phyloP scores from a whole-genome alignment of 2,888 invertebrate species.

The Camptogramma bilineatum region DNA sequence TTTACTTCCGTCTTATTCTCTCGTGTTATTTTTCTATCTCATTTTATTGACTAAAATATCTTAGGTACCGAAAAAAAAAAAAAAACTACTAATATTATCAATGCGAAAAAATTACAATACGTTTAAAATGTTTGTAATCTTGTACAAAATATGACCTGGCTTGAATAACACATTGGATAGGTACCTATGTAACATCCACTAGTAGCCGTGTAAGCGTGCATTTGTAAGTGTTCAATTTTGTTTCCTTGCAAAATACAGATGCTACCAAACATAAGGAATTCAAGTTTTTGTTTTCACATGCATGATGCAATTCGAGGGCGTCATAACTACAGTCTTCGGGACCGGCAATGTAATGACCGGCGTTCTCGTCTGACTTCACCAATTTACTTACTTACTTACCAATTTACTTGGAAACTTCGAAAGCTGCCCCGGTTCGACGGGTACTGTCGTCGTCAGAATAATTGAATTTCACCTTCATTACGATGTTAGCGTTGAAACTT shows the following conservation, averaged over 20 bases:
- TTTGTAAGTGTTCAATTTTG: too few species aligned
- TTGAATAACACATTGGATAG: too few species aligned
- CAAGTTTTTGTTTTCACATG: slow-evolving; percentile 10
- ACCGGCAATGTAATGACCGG: slow-evolving; percentile 43
- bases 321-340: slow-evolving; percentile 39
- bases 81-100: too few species aligned
- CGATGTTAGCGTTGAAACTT: slow-evolving; percentile 1
- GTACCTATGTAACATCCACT: too few species aligned
- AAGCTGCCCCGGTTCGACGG: slow-evolving; percentile 48
- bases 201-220: too few species aligned
- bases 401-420: slow-evolving; percentile 55
- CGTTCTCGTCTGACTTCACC: slow-evolving; percentile 33
- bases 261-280: slow-evolving; percentile 2
- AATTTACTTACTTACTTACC: slow-evolving; percentile 33
- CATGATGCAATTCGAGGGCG: slow-evolving; percentile 33
- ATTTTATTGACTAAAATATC: too few species aligned
- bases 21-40: neutral
- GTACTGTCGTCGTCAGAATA: slow-evolving; percentile 48
- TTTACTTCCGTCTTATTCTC: neutral
- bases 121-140: too few species aligned
- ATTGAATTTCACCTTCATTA: slow-evolving; percentile 20
- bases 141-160: too few species aligned
- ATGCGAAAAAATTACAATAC: too few species aligned
- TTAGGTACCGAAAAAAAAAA: too few species aligned
- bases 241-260: neutral